Percentiles rank a stretch among this genome's conserved stretches.
These are phyloP conservation scores for Eulacestoma nigropectus DNA, from an alignment of 2,113 vertebrate genomes.

Conservation along the genomic window DNA sequence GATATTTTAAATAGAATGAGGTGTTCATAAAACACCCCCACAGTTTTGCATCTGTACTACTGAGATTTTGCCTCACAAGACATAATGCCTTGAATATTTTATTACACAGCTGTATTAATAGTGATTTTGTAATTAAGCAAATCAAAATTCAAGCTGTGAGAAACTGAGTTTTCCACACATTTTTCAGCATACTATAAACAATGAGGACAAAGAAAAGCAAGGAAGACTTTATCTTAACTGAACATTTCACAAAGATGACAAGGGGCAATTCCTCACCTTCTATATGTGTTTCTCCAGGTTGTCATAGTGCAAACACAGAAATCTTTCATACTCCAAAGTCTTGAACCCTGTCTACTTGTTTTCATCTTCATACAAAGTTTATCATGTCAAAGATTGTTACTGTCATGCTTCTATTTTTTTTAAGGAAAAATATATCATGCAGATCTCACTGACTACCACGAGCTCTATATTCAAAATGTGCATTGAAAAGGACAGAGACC, in stretches of 20 bases:
- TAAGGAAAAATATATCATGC: background rate
- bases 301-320: background rate
- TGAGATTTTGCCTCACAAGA: background rate
- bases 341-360: background rate
- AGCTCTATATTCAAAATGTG: background rate
- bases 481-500: background rate
- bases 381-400: background rate
- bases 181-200: background rate
- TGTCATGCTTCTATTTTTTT: background rate
- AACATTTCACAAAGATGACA: background rate
- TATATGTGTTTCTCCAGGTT: background rate
- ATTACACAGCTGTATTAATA: background rate
- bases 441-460: background rate
- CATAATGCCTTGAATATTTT: background rate
- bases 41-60: background rate
- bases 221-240: background rate
- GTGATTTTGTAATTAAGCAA: background rate
- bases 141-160: background rate
- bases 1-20: background rate
- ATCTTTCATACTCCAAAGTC: background rate
- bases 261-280: background rate
- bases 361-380: background rate
- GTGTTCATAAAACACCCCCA: background rate
- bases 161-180: background rate
- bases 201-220: background rate